Percentiles rank a stretch among this genome's conserved stretches.
phyloP scores from a whole-genome alignment of 2,113 vertebrate species.

The Cyprinodon brontotheroides region DNA sequence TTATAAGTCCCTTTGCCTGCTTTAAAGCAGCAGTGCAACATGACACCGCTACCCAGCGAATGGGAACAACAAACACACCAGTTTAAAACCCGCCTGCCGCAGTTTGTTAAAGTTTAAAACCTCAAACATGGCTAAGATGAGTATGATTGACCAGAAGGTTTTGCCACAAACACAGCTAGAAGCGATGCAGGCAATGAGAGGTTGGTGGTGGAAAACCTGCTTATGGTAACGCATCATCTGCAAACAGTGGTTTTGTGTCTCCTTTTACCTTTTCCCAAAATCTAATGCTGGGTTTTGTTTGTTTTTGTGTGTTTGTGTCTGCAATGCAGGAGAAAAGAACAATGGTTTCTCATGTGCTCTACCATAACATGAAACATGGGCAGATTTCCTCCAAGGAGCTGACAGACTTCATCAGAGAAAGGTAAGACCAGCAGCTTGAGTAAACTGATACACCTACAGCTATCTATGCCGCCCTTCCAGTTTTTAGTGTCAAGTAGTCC shows the following conservation, averaged over 20 bases:
- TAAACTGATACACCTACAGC: background rate
- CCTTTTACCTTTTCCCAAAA: background rate
- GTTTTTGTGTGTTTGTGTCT: constrained; percentile 39
- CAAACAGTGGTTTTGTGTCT: background rate
- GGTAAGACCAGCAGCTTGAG: constrained; percentile 75
- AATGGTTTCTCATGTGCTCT: constrained; percentile 97
- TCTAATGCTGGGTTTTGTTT: constrained; percentile 3
- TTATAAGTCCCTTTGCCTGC: constrained; percentile 23
- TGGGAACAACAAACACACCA: constrained; percentile 40
- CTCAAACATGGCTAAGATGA: constrained; percentile 61
- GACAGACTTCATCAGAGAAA: constrained; percentile 97
- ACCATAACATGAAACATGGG: constrained; percentile 98
- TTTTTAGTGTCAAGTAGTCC: no score
- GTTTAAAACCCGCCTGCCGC: background rate
- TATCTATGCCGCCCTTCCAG: no score
- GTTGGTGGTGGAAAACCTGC: constrained; percentile 53
- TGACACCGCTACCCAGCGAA: constrained; percentile 41
- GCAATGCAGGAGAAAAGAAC: constrained; percentile 90
- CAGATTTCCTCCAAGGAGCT: constrained; percentile 97
- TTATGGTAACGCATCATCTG: constrained; percentile 43
- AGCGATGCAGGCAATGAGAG: constrained; percentile 47
- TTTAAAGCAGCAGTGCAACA: constrained; percentile 45
- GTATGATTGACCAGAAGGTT: constrained; percentile 68
- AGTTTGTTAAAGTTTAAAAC: background rate
- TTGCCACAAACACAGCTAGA: constrained; percentile 66